These are phyloP conservation scores for Nyctibius grandis DNA, from an alignment of 2,797 vertebrate species.

Conservation along the genomic window DNA sequence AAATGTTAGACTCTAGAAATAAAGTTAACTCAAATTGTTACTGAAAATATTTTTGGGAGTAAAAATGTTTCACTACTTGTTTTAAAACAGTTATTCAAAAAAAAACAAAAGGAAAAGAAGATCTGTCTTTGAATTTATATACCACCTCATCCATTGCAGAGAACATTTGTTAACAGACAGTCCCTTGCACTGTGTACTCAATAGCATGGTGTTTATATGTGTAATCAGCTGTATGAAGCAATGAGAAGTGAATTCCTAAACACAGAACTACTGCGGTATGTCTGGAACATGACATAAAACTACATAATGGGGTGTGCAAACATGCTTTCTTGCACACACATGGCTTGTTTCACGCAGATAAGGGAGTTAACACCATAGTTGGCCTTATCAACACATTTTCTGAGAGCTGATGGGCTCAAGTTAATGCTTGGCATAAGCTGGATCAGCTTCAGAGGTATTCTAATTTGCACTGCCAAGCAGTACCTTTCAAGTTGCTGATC, in stretches of 20 bases:
- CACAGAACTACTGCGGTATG: neutral
- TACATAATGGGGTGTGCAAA: neutral
- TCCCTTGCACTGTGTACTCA: neutral
- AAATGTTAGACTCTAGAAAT: neutral
- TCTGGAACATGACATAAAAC: neutral
- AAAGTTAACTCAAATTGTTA: neutral
- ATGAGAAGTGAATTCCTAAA: constrained; percentile 19
- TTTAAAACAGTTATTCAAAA: neutral
- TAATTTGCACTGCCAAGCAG: neutral
- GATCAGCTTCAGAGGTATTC: neutral
- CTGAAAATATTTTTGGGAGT: neutral
- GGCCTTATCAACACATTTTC: neutral
- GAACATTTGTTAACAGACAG: constrained; percentile 20
- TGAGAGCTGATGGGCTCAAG: neutral
- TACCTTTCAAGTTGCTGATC: neutral
- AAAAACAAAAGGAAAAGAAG: neutral
- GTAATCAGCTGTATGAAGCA: constrained; percentile 39
- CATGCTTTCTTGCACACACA: neutral
- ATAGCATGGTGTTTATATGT: neutral
- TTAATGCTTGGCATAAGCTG: neutral
- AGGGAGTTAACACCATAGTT: neutral
- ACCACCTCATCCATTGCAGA: neutral
- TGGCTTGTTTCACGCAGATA: neutral
- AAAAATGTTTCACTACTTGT: neutral
- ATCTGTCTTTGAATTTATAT: neutral